A percentile compares a stretch with the other conserved stretches of the same genome.
These are phyloP conservation scores for Catotricha subobsoleta DNA, from an alignment of 2,888 invertebrate genomes.

Conservation along the genomic window DNA sequence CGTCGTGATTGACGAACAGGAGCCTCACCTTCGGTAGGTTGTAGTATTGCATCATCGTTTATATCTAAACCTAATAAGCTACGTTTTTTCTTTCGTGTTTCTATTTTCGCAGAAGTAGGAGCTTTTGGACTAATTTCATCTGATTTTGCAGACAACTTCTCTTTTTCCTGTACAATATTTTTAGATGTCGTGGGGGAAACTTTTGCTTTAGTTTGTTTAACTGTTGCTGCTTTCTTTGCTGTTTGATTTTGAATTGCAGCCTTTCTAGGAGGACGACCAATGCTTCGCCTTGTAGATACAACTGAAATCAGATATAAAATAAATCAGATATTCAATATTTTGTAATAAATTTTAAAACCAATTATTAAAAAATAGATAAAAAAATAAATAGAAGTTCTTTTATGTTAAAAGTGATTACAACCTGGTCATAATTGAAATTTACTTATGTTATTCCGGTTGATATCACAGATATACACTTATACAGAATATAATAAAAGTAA, in stretches of 20 bases:
- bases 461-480: too few relatives aligned
- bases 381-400: too few relatives aligned
- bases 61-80: conserved; percentile 7
- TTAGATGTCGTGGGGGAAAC: background rate
- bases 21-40: conserved; percentile 20
- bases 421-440: too few relatives aligned
- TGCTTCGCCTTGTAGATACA: too few relatives aligned
- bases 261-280: background rate
- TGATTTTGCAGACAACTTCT: background rate
- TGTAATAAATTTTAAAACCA: too few relatives aligned
- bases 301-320: too few relatives aligned
- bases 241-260: background rate
- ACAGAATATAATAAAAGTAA: too few relatives aligned
- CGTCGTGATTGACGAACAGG: conserved; percentile 61
- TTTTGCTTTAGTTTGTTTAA: background rate
- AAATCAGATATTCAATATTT: too few relatives aligned
- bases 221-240: conserved; percentile 4
- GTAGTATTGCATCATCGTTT: conserved; percentile 16
- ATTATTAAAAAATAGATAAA: too few relatives aligned
- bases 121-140: too few relatives aligned
- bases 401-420: too few relatives aligned
- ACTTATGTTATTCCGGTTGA: too few relatives aligned
- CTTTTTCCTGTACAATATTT: conserved; percentile 7
- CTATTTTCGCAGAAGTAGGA: conserved; percentile 5
- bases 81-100: conserved; percentile 6